Evolutionary conservation across 2,888 invertebrate genomes (phyloP), one percentile per base, ranked within the genome.

Genomic region (Tribolium freemani): DNA sequence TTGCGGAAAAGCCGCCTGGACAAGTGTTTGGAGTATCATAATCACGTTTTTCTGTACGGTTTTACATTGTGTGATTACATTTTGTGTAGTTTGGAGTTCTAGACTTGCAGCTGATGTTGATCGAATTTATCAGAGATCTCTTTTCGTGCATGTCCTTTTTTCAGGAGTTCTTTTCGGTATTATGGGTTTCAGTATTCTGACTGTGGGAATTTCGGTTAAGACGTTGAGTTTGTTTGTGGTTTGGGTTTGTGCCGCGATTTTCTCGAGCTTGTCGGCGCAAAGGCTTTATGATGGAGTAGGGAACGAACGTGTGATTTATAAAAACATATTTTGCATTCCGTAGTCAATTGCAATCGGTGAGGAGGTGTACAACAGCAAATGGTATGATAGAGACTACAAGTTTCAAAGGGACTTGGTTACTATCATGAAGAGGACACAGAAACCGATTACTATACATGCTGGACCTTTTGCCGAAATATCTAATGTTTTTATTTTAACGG

Each of bases 91-190:
- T 30, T 30, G 3, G 5, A 10, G 1, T 69, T 69, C 4, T 16
- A 69, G 61, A 30, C 10, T 69, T 5, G 69, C 45, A 1, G n/a
- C 20, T n/a, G 16, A 53, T 6, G 46, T 61, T n/a, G 69, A 69
- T 38, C n/a, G 5, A n/a, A 26, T 56, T 11, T 63, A 63, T 21
- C n/a, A 26, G n/a, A 45, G 53, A 11, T 26, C 63, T 5, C 26
- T 70, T 3, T 70, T 70, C 11, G 63, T 63, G n/a, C 70, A 70
- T 11, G 63, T 61, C 4, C 26, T 70, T 2, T 31, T 70, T 30
- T 56, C 70, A 0, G 70, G 70, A 6, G 56, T 63, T 16, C 16
- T 70, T n/a, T 48, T 70, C 21, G 70, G 70, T 4, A 56, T 70
- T 31, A 70, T 70, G 21, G 70, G 63, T 0, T 70, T 56, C 21